Evolutionary conservation across 2,888 invertebrate genomes (phyloP).

Genomic region (Drosophila algonquin): DNA sequence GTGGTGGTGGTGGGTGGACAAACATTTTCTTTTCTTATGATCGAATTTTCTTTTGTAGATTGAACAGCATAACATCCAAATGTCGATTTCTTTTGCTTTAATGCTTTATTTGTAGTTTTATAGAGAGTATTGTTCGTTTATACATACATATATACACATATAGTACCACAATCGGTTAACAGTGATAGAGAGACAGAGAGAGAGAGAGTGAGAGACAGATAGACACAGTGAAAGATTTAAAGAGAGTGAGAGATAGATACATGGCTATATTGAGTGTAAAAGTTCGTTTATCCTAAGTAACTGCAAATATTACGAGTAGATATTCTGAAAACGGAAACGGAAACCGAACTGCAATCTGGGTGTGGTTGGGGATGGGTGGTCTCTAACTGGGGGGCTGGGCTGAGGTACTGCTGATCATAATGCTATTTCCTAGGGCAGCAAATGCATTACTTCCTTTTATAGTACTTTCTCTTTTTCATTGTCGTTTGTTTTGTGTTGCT

Average conservation of each 20-base stretch:
- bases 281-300: slow-evolving; percentile 27
- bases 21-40: slow-evolving; percentile 22
- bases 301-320: slow-evolving; percentile 23
- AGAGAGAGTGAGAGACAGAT: slow-evolving; percentile 9
- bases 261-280: slow-evolving; percentile 13
- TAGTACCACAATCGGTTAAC: slow-evolving; percentile 12
- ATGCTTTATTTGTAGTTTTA: slow-evolving; percentile 48
- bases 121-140: slow-evolving; percentile 44
- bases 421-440: slow-evolving; percentile 24
- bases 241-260: slow-evolving; percentile 3
- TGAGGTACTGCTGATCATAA: slow-evolving; percentile 83
- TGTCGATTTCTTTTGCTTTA: slow-evolving; percentile 77
- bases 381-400: slow-evolving; percentile 44
- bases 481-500: slow-evolving; percentile 56
- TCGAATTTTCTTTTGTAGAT: slow-evolving; percentile 49
- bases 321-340: slow-evolving; percentile 54
- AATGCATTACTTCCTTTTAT: slow-evolving; percentile 21
- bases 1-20: slow-evolving; percentile 10
- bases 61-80: slow-evolving; percentile 84
- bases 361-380: background rate
- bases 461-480: slow-evolving; percentile 46
- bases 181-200: slow-evolving; percentile 24
- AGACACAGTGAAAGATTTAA: background rate
- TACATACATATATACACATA: slow-evolving; percentile 28
- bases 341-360: slow-evolving; percentile 30